Conservation (phyloP, 2,888 invertebrate species). For the Habroteleia sp. region DNA sequence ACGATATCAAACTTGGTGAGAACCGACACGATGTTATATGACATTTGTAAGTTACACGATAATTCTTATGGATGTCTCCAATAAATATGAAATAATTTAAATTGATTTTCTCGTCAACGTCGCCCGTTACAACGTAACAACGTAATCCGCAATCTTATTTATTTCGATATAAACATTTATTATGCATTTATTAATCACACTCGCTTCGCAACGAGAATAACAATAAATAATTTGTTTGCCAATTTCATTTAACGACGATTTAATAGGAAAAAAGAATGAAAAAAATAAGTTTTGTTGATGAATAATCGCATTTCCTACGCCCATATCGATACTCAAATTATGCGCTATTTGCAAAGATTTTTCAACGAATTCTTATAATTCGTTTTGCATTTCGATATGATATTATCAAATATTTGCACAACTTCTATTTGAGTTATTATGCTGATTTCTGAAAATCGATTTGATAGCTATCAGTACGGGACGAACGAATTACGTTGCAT, state of each 20-base stretch:
- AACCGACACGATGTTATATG: constrained; percentile 35
- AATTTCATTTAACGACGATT: too few species aligned
- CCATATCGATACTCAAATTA: too few species aligned
- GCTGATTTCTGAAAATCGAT: constrained; percentile 53
- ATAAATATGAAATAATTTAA: constrained; percentile 37
- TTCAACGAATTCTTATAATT: constrained; percentile 16
- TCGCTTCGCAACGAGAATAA: too few species aligned
- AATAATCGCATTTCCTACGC: too few species aligned
- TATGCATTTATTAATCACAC: too few species aligned
- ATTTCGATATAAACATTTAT: too few species aligned
- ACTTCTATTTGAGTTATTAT: constrained; percentile 50
- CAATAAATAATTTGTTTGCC: too few species aligned
- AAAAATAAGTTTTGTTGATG: too few species aligned
- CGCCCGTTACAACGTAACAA: constrained; percentile 1
- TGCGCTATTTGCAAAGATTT: constrained; percentile 8
- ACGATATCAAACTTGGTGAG: constrained; percentile 45
- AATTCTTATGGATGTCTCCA: constrained; percentile 42
- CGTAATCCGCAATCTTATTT: too few species aligned
- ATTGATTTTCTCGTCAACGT: constrained; percentile 33
- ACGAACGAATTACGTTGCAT: constrained; percentile 49
- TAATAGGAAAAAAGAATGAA: too few species aligned
- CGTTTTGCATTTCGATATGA: constrained; percentile 19
- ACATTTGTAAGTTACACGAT: constrained; percentile 50
- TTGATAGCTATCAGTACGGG: constrained; percentile 34
- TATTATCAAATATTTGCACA: constrained; percentile 51